Evolutionary conservation across 2,113 vertebrate genomes (phyloP).

Genomic region (Leucopsar rothschildi): DNA sequence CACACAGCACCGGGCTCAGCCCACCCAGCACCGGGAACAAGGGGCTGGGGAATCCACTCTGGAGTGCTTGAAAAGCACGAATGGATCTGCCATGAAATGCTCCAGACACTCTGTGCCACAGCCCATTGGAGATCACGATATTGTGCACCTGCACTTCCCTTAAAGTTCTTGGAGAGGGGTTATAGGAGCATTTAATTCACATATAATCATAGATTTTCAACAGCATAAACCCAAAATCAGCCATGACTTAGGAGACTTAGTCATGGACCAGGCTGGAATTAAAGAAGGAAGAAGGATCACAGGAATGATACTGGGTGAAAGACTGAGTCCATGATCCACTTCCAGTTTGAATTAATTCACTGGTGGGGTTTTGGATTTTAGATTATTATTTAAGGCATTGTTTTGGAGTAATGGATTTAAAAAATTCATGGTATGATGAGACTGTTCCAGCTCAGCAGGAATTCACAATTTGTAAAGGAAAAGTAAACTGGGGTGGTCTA

Average conservation of each 20-base stretch:
- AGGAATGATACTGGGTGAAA: background rate
- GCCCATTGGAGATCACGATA: fast-evolving
- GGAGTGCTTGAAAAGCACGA: fast-evolving
- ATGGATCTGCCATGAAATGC: background rate
- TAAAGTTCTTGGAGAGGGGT: background rate
- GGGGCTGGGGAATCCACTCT: background rate
- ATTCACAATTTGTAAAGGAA: background rate
- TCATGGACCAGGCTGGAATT: background rate
- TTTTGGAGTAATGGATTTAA: background rate
- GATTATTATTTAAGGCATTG: background rate
- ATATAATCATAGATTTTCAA: background rate
- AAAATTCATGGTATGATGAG: background rate
- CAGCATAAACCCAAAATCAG: background rate
- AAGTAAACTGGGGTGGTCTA: background rate
- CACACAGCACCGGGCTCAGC: background rate
- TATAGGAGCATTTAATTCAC: background rate
- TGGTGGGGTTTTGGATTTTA: background rate
- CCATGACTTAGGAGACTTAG: background rate
- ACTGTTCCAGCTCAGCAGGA: background rate
- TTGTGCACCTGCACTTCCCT: background rate
- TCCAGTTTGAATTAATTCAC: background rate
- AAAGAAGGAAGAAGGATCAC: background rate
- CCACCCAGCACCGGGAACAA: background rate
- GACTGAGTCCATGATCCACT: background rate
- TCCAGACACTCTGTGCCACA: background rate